Base-by-base conservation (phyloP, 2,888 invertebrate species). In the Chalcis sispes region DNA sequence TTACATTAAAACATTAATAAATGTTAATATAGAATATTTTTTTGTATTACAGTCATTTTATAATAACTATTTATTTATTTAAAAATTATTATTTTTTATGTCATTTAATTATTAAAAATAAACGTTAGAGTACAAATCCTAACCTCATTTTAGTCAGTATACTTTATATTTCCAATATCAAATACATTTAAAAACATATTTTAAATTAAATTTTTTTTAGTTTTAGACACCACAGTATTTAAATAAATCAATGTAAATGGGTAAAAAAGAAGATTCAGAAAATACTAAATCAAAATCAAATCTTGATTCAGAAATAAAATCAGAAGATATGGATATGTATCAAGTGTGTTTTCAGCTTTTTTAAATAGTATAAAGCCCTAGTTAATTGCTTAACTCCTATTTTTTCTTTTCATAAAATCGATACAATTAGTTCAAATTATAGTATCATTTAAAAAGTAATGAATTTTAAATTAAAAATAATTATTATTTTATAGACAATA, bases 401-500 rank as follows among this genome's bases (percentile, higher is more conserved):
- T 18, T 27, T 13, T 25, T 54, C 15, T 15, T 13, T 36, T 36
- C 7, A 54, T 54, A 58, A 32, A 58, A 58, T 32, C 4, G 5
- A 0, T 18, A 7, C 3, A 32, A 5, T 36, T 58, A 25, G 23
- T 23, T 54, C 18, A 25, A 18, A 25, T 27, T 54, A 25, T 23
- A 25, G 25, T 25, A 7, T 23, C 2, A 10, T 25, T 2, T 54
- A 54, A 54, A 13, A 54, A 54, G n/a, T 46, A 46, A 46, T 46
- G 10, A n/a, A n/a, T n/a, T 32, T 36, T 32, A 1, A 58, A 56
- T 56, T 25, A 42, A 23, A 2, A 36, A 25, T 7, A 36, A 32
- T 52, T 56, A 18, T 23, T 27, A 42, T 52, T 18, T 48, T 76
- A 66, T 85, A 94, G 94, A 91, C 91, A 85, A 93, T 93, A 29